Percentiles rank a stretch among this genome's conserved stretches.
These are phyloP conservation scores for Ridgeia piscesae DNA, from an alignment of 1,140 invertebrate genomes.

Conservation along the genomic window DNA sequence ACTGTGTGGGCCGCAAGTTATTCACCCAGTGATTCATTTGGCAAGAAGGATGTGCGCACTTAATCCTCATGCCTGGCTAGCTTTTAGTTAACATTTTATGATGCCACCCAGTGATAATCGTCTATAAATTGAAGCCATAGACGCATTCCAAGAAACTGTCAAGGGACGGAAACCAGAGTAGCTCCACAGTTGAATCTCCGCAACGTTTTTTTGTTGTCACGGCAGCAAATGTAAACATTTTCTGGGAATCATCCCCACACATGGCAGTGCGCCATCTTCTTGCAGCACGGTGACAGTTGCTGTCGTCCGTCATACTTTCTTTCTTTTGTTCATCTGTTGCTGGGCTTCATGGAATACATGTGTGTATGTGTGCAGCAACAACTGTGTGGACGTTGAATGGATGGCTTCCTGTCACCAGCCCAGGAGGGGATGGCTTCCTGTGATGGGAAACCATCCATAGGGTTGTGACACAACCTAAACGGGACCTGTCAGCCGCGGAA, in stretches of 20 bases:
- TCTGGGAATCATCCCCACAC: neutral
- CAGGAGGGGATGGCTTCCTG: neutral
- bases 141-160: neutral
- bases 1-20: too few relatives aligned
- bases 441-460: neutral
- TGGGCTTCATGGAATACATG: neutral
- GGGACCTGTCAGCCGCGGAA: neutral
- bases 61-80: neutral
- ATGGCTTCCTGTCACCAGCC: neutral
- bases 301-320: neutral
- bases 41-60: neutral
- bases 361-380: neutral
- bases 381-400: neutral
- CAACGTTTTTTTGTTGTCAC: neutral
- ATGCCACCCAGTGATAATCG: neutral
- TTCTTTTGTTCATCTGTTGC: neutral
- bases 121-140: neutral
- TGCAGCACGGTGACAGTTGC: neutral
- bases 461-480: too few relatives aligned
- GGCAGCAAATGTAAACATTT: neutral
- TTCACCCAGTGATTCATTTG: neutral
- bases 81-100: constrained; percentile 6
- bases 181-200: neutral
- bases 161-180: neutral
- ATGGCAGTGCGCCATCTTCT: neutral